Evolutionary conservation across 1,140 invertebrate genomes (phyloP), one percentile per base, ranked within the genome.

Genomic region (Augochlora pura): DNA sequence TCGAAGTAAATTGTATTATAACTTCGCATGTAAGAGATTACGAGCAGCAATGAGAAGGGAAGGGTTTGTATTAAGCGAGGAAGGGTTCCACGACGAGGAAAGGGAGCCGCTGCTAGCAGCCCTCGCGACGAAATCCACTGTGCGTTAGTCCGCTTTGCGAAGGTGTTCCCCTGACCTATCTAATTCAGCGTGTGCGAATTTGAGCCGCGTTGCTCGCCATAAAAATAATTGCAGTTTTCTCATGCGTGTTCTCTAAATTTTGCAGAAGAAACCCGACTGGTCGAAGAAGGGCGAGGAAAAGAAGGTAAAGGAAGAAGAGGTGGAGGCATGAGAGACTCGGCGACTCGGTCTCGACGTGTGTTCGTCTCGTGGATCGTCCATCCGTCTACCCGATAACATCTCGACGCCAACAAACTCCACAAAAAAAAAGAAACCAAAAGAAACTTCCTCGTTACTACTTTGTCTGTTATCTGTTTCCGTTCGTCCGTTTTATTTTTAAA

Each of bases 261-360:
- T 95, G 88, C 96, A 97, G 96, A 97, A 97, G 95, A 97, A 97
- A 94, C 96, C 97, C 88, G 96, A 97, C 94, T 97, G 96, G 97
- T 97, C 97, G 91, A 97, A 97, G 95, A 96, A 96, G 92, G 96
- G 96, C 91, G 96, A 97, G 91, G 95, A 96, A 89, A 96, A 96
- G 94, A 97, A 97, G 96, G 96, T 97, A 96, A 97, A 97, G 94
- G 96, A 96, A 93, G 95, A 95, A 91, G 96, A 97, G 93, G 96
- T 95, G 92, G 96, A 96, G 94, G 96, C 95, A 96, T 96, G 95
- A 96, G 93, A 93, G 72, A 80, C 62, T 54, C 74, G 38, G 52
- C 60, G 66, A 66, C 25, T 60, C 57, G 10, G 59, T 82, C 59
- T 66, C 67, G 57, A 59, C 66, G 73, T 70, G 73, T 54, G 32